Base-by-base conservation (phyloP, 2,888 invertebrate genomes). In the Entomobrya proxima region DNA sequence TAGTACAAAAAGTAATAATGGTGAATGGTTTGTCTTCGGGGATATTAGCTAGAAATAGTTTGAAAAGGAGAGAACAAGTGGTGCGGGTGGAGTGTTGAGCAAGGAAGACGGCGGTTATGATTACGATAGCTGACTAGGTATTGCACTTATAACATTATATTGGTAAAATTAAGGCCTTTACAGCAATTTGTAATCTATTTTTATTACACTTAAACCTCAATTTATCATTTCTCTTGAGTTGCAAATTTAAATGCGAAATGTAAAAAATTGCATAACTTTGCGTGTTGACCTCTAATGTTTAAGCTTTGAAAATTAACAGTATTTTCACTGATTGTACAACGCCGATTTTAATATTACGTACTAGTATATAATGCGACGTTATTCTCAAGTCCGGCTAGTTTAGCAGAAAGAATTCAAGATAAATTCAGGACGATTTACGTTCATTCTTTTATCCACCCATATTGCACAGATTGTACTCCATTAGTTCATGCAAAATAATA, bases 1-100 rank as follows among this genome's bases (percentile, higher is more conserved):
- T n/a, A n/a, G n/a, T n/a, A 32, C 27, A 52, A 52, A 40, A 32
- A 79, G 44, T 67, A 79, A 64, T 67, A 64, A 52, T 47, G 21
- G 7, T 52, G 52, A 52, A 52, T 47, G 15, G n/a, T 64, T 76
- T 76, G 76, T 76, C 76, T 35, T 76, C 11, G 2, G 64, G 47
- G 47, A 47, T 30, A 21, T 30, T n/a, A n/a, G n/a, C 18, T 64
- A 11, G 9, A 24, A 24, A 6, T 27, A 40, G 47, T 35, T 72
- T 11, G 21, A 24, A 1, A 64, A 64, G 35, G 18, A 15, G 15
- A 40, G 9, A 15, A 37, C 35, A 37, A 35, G 18, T 64, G 2
- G 32, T 64, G 64, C 64, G 64, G 64, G 64, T 35, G 64, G 35
- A 64, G 64, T 37, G n/a, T 21, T 13, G 32, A 18, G 35, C 15